phyloP scores from a whole-genome alignment of 2,797 vertebrate genomes.

The Melanotaenia pygmaea region DNA sequence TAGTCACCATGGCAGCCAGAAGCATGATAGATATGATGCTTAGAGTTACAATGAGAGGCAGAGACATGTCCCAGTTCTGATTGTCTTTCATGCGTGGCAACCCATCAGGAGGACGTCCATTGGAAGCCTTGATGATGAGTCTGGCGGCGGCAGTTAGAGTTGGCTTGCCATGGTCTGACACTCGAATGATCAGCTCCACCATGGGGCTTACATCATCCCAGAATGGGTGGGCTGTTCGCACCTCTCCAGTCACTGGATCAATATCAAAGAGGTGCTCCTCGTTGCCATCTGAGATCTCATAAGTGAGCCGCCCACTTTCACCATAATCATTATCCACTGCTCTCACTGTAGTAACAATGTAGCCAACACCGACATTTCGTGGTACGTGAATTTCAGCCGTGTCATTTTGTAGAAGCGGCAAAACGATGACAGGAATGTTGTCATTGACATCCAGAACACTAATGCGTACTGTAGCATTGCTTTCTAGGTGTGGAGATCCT shows the following conservation, averaged over 20 bases:
- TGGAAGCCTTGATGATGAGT: conserved; percentile 92
- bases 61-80: conserved; percentile 96
- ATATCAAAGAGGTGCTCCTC: conserved; percentile 98
- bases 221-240: conserved; percentile 93
- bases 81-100: conserved; percentile 92
- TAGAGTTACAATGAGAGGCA: conserved; percentile 96
- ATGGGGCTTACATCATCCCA: conserved; percentile 95
- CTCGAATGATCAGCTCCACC: conserved; percentile 95
- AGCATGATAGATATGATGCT: conserved; percentile 98
- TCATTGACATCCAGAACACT: conserved; percentile 96
- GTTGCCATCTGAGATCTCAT: conserved; percentile 97
- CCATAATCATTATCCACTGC: conserved; percentile 97
- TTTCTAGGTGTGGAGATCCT: conserved; percentile 94
- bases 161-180: conserved; percentile 97
- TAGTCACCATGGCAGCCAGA: conserved; percentile 97
- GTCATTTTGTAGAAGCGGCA: conserved; percentile 94
- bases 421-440: conserved; percentile 95
- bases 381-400: conserved; percentile 97
- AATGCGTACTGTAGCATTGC: conserved; percentile 94
- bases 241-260: conserved; percentile 93
- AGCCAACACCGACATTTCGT: conserved; percentile 94
- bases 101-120: conserved; percentile 91
- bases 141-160: conserved; percentile 93
- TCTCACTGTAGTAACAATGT: conserved; percentile 93
- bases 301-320: conserved; percentile 97